Base-by-base conservation (phyloP, 1,140 invertebrate species). In the Ips nitidus region DNA sequence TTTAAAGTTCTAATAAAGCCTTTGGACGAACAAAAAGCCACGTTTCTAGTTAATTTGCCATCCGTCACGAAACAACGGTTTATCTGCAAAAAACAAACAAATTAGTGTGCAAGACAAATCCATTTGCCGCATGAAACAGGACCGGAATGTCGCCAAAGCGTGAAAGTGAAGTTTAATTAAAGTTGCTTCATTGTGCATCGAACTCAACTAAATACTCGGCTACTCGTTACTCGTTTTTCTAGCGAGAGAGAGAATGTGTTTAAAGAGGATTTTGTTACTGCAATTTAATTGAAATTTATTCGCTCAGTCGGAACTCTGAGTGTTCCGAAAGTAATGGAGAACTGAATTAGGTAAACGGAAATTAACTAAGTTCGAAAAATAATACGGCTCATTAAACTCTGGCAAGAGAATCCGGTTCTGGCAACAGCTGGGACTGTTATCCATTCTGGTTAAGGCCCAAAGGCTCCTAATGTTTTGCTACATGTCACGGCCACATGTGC, bases 21-120 rank as follows among this genome's bases (percentile, higher is more conserved):
- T 41, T 63, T 52, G 36, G 50, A 40, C 36, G 61, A 63, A 52
- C 43, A 63, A 63, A 63, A 63, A 22, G 45, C 45, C 47, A 52
- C 43, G 45, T 37, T 63, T 63, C 61, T 37, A 63, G 61, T 63
- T 63, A 63, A 63, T 52, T 63, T 63, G 47, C 45, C 45, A 52
- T 63, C 61, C 61, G 43, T 63, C 61, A 63, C 61, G 61, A 52
- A 63, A 52, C 47, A 63, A 63, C 61, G 61, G 38, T 52, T 63
- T 63, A 52, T 63, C 61, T 63, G 61, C 61, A 63, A 63, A 63
- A 63, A 63, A 63, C 43, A 63, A 63, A 63, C 61, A 63, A 63
- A 52, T 63, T 63, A 63, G 61, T 52, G 38, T 63, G 47, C 61
- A 63, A 63, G 61, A 63, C 61, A 63, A 63, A 52, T 63, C 45